Conservation (phyloP, 2,888 invertebrate genomes). For the Acrobasis consociella region DNA sequence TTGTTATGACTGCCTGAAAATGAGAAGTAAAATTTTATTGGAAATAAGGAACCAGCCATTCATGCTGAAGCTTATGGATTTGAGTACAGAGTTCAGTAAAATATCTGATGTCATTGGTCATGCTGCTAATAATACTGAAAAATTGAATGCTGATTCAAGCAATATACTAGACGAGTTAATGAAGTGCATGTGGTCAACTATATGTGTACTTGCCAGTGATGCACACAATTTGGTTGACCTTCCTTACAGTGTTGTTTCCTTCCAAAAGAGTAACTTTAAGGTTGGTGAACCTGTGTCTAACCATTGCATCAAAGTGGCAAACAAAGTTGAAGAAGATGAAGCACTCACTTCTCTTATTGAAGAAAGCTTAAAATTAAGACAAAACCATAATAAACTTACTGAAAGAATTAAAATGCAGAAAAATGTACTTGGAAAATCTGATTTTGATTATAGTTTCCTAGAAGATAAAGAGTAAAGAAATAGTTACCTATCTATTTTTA, state of each 20-base stretch:
- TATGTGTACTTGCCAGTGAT: slow-evolving; percentile 63
- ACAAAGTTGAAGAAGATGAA: slow-evolving; percentile 53
- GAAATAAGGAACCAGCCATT: slow-evolving; percentile 71
- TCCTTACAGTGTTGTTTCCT: slow-evolving; percentile 75
- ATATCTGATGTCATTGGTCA: slow-evolving; percentile 66
- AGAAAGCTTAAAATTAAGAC: slow-evolving; percentile 68
- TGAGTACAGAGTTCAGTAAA: slow-evolving; percentile 69
- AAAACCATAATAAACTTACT: slow-evolving; percentile 56
- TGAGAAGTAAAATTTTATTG: slow-evolving; percentile 74
- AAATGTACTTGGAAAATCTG: slow-evolving; percentile 52
- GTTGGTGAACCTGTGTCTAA: slow-evolving; percentile 71
- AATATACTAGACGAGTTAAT: slow-evolving; percentile 60
- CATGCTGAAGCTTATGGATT: slow-evolving; percentile 68
- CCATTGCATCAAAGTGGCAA: slow-evolving; percentile 53
- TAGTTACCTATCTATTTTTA: background rate
- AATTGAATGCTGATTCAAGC: slow-evolving; percentile 53
- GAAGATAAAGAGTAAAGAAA: slow-evolving; percentile 42
- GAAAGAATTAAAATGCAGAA: slow-evolving; percentile 64
- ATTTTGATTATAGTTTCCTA: slow-evolving; percentile 70
- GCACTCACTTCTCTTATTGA: slow-evolving; percentile 66
- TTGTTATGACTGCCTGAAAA: slow-evolving; percentile 80
- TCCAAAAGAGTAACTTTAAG: slow-evolving; percentile 72
- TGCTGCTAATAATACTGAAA: slow-evolving; percentile 64
- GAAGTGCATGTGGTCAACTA: slow-evolving; percentile 69
- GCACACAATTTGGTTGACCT: slow-evolving; percentile 60